These are phyloP conservation scores for Frieseomelitta varia DNA, from an alignment of 1,140 invertebrate genomes.

Conservation along the genomic window DNA sequence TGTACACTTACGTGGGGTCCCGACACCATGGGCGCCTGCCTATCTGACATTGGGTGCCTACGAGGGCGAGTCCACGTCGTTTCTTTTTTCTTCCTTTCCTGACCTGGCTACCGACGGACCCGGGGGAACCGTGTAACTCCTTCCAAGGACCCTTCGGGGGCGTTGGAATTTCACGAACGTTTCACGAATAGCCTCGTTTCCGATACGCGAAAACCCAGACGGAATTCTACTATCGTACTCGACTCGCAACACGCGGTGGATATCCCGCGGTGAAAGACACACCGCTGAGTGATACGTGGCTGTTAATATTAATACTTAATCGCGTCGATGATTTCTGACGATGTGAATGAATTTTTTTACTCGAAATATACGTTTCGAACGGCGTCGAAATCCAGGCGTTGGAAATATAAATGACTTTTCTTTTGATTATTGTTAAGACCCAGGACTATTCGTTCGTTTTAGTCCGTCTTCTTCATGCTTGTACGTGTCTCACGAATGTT, in stretches of 20 bases:
- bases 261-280: constrained; percentile 22
- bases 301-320: constrained; percentile 16
- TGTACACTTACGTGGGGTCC: constrained; percentile 61
- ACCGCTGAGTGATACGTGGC: neutral
- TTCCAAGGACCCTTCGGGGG: constrained; percentile 27
- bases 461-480: neutral
- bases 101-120: constrained; percentile 61
- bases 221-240: neutral
- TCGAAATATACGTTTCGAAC: neutral
- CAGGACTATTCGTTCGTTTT: constrained; percentile 15
- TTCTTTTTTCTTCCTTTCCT: constrained; percentile 58
- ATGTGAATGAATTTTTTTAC: constrained; percentile 40
- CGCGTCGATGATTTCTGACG: constrained; percentile 9
- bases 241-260: neutral
- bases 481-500: neutral
- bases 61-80: constrained; percentile 57
- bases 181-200: constrained; percentile 42
- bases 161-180: constrained; percentile 58
- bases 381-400: neutral
- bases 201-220: constrained; percentile 33
- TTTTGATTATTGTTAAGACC: neutral
- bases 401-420: constrained; percentile 7
- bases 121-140: constrained; percentile 36
- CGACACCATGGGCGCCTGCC: constrained; percentile 66
- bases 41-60: constrained; percentile 68